Base-by-base conservation (phyloP, 2,888 invertebrate species). In the Pristionchus japonicus region DNA sequence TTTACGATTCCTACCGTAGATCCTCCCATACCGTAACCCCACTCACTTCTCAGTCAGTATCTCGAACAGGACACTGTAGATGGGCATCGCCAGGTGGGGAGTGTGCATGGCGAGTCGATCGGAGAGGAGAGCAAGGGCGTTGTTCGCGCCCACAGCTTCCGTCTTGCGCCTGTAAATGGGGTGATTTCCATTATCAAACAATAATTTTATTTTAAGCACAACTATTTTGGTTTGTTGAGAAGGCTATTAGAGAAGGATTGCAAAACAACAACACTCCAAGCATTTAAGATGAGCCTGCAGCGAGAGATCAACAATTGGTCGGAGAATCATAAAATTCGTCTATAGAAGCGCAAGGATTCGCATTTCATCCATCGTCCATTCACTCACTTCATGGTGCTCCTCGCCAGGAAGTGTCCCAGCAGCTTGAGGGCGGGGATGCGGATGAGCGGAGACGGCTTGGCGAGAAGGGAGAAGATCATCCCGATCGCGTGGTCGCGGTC, bases 71-170 rank as follows among this genome's bases (percentile, higher is more conserved):
- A 98, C 98, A 96, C 99, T 99, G 96, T 99, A 99, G 1, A 98
- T 98, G 84, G 98, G 97, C 95, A 99, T 96, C 86, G 98, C 97
- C 88, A 99, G 96, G 17, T 97, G 97, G 94, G 97, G 97, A 94
- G 97, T 97, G 94, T 97, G 97, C 88, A 97, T 95, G 92, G 97
- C 96, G 93, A 99, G 96, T 91, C 67, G 93, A 99, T 96, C 94
- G 99, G 95, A 43, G 98, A 98, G 96, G 99, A 99, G 94, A 99
- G 96, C 52, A 4, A 87, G 61, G 13, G 87, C 87, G 96, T 99
- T 99, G 95, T 98, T 97, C 1, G 98, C 98, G 91, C 97, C 97
- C 98, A 99, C 98, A 88, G 98, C 98, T 95, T 99, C 99, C 95
- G 98, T 98, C 95, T 99, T 99, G 93, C 99, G 96, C 95, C 98